These are phyloP conservation scores for Thaumetopoea pityocampa DNA, from an alignment of 1,140 invertebrate genomes.

Conservation along the genomic window DNA sequence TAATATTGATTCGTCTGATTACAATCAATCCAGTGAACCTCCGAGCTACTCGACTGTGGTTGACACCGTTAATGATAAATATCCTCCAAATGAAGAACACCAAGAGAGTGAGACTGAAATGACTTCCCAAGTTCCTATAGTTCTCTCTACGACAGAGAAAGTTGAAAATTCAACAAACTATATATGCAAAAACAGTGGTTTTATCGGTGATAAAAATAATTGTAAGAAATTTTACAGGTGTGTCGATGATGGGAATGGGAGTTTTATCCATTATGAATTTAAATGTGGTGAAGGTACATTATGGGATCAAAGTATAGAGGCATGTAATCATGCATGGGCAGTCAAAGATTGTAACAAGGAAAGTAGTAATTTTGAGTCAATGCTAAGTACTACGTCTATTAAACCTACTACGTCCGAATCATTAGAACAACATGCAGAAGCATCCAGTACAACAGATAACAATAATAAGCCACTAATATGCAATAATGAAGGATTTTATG, in stretches of 20 bases:
- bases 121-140: neutral
- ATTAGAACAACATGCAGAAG: neutral
- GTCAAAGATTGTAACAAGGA: slow-evolving; percentile 51
- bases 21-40: neutral
- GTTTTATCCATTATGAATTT: slow-evolving; percentile 78
- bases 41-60: neutral
- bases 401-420: slow-evolving; percentile 2
- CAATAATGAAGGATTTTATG: slow-evolving; percentile 72
- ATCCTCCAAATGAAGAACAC: neutral
- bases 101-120: neutral
- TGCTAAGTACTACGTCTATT: slow-evolving; percentile 1
- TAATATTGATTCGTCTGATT: neutral
- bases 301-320: slow-evolving; percentile 77
- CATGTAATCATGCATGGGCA: slow-evolving; percentile 73
- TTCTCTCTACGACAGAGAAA: neutral
- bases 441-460: neutral
- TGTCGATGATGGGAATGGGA: slow-evolving; percentile 77
- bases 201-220: slow-evolving; percentile 74
- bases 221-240: slow-evolving; percentile 83
- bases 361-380: neutral
- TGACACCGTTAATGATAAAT: slow-evolving; percentile 5
- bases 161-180: neutral
- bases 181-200: slow-evolving; percentile 73
- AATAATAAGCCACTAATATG: slow-evolving; percentile 34
- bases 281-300: slow-evolving; percentile 79